These are phyloP conservation scores for Cairina moschata DNA, from an alignment of 2,113 vertebrate species.

Conservation along the genomic window DNA sequence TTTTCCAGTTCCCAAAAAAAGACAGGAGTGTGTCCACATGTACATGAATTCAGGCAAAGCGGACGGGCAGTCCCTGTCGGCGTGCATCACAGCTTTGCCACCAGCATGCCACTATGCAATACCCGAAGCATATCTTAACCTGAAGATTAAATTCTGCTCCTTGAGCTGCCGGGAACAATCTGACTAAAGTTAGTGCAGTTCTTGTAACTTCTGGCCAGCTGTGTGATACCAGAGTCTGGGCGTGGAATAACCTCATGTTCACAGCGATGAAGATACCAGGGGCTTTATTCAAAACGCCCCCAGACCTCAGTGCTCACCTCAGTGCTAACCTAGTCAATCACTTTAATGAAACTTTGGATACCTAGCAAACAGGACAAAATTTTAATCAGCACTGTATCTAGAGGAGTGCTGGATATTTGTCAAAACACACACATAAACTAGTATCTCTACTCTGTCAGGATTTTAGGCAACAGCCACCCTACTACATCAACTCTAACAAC, in stretches of 20 bases:
- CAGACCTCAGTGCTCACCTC: neutral
- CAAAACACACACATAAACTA: neutral
- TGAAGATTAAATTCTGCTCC: neutral
- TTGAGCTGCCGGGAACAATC: neutral
- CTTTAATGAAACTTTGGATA: neutral
- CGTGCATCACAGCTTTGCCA: rapidly evolving
- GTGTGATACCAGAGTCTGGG: rapidly evolving
- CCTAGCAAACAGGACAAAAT: neutral
- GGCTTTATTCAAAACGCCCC: neutral
- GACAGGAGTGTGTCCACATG: neutral
- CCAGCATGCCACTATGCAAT: neutral
- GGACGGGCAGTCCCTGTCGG: neutral
- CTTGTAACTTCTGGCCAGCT: neutral
- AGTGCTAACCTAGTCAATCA: too few relatives aligned
- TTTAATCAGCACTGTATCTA: neutral
- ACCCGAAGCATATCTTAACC: neutral
- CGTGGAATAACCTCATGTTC: neutral
- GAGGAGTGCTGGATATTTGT: neutral
- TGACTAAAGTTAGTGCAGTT: neutral
- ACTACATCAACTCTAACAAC: neutral
- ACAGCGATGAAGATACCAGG: neutral
- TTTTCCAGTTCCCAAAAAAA: neutral
- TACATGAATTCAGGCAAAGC: neutral
- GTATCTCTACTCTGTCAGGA: neutral
- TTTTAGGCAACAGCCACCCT: neutral